Base-by-base conservation (phyloP, 2,113 vertebrate species). In the Cyanoliseus patagonus region DNA sequence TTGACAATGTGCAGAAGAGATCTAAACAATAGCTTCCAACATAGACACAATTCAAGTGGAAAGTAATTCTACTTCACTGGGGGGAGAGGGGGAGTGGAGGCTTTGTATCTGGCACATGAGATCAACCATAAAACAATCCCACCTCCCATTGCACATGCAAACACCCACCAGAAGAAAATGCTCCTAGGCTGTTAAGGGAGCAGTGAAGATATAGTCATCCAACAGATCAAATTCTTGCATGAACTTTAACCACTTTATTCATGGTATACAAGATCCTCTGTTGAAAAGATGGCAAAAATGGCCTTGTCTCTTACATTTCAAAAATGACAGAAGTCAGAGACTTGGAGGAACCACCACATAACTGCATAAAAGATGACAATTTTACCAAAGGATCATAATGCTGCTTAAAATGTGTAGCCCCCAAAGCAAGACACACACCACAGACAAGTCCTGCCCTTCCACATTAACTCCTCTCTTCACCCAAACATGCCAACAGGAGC, bases 1-100 rank as follows among this genome's bases (percentile, higher is more conserved):
- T 78, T 19, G 57, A 91, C 44, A 94, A 86, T 1, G 72, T 51
- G 86, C 94, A 96, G 89, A 89, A 85, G 83, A 87, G 92, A 90
- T 69, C 62, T 80, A 86, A 69, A 75, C 64, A 92, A 66, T 5
- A 75, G 66, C 47, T 75, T 35, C 57, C 39, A 52, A 49, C 35
- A 44, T 1, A 67, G 57, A 57, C 62, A 57, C 53, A 75, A 41
- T 22, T 39, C 35, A 23, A 84, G 63, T 9, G 42, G 74, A 30
- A 55, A 41, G 35, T 15, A n/a, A 46, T 19, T 67, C 52, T 70
- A 72, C 72, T 68, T 30, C 51, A 2, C 6, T 7, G 11, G 17
- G 31, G 69, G 94, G 42, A 81, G 44, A 47, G 42, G 24, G 76
- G 75, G 41, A 82, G 69, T 15, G 1, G 59, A 64, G 61, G 30